Evolutionary conservation across 1,140 invertebrate species (phyloP).

Genomic region (Eulimnadia texana): DNA sequence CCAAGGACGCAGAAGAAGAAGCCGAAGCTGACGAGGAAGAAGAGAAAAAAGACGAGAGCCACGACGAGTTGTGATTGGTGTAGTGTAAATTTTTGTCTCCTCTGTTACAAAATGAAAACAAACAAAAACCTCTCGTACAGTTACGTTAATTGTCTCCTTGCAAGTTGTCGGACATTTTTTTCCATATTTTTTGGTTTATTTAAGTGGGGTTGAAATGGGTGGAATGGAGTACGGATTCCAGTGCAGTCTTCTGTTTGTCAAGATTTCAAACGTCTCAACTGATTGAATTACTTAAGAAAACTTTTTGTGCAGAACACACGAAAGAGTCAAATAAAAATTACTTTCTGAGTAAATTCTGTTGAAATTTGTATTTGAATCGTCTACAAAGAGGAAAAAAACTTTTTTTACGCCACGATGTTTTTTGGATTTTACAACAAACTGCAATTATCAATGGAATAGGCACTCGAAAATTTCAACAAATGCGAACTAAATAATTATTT

Average conservation of each 20-base stretch:
- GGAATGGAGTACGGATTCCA: not conserved
- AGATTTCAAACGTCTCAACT: not conserved
- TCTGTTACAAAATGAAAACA: too few relatives aligned
- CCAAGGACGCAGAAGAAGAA: conserved; percentile 21
- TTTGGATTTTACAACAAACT: not conserved
- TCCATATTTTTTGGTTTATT: too few relatives aligned
- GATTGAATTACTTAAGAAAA: too few relatives aligned
- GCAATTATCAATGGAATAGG: not conserved
- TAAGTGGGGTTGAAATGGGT: not conserved
- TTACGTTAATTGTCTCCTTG: too few relatives aligned
- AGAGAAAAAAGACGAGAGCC: conserved; percentile 15
- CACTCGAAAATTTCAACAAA: not conserved
- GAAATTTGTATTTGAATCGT: not conserved
- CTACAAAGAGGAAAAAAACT: not conserved
- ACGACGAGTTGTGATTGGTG: not conserved
- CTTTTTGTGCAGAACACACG: too few relatives aligned
- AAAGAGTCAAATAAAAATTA: too few relatives aligned
- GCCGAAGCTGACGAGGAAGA: conserved; percentile 18
- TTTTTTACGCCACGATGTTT: too few relatives aligned
- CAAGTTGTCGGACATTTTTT: too few relatives aligned
- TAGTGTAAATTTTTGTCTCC: not conserved
- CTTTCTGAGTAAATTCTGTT: too few relatives aligned
- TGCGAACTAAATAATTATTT: too few relatives aligned
- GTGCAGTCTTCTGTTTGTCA: not conserved
- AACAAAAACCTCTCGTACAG: not conserved